These are phyloP conservation scores for Ranitomeya imitator DNA, from an alignment of 2,113 vertebrate species.

Conservation along the genomic window DNA sequence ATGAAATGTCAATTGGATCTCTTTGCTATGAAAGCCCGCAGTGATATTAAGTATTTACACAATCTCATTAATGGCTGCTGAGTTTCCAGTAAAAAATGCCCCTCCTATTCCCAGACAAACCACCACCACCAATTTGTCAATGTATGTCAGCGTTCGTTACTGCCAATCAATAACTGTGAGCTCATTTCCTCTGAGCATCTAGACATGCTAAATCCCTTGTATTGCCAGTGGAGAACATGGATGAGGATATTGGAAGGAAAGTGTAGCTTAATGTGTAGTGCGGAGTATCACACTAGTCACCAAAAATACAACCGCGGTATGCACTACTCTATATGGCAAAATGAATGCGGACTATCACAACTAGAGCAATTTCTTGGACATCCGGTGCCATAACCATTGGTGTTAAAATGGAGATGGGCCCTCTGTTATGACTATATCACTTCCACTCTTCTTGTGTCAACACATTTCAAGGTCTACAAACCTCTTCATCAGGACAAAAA, in stretches of 20 bases:
- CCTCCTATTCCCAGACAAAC: conserved; percentile 52
- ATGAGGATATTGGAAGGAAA: neutral
- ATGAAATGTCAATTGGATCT: neutral
- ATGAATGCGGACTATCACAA: neutral
- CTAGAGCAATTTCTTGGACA: neutral
- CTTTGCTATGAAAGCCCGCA: conserved; percentile 4
- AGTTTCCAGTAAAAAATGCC: conserved; percentile 44
- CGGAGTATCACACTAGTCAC: neutral
- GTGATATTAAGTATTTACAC: conserved; percentile 25
- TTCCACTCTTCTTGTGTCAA: neutral
- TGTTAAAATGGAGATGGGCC: neutral
- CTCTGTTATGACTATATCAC: neutral
- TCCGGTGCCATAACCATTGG: neutral
- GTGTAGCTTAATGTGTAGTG: neutral
- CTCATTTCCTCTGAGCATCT: conserved; percentile 43
- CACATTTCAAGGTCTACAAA: too few species aligned
- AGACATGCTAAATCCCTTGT: neutral
- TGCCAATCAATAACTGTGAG: conserved; percentile 44
- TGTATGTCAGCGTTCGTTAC: conserved; percentile 14
- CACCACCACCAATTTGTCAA: conserved; percentile 40
- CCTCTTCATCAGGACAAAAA: too few species aligned
- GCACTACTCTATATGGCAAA: neutral
- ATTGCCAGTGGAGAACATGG: neutral
- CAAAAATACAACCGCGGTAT: neutral
- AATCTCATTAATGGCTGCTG: conserved; percentile 33